Evolutionary conservation across 2,888 invertebrate genomes (phyloP).

Genomic region (Hipparchia semele): DNA sequence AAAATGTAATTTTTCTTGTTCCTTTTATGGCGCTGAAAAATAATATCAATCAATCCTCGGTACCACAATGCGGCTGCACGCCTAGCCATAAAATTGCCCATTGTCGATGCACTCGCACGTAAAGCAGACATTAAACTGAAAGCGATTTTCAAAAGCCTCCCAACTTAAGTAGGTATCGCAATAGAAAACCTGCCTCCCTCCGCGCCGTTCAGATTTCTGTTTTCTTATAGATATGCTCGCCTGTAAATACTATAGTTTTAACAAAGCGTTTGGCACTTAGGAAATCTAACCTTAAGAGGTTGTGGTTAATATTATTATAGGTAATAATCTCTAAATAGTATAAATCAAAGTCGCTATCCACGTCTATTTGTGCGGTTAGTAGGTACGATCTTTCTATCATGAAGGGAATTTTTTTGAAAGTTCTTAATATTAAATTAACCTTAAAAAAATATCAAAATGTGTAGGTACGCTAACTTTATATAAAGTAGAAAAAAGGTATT

Average conservation of each 20-base stretch:
- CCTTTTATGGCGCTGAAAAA: slow-evolving; percentile 18
- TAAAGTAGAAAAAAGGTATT: too few species aligned
- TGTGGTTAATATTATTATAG: neutral
- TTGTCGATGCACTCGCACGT: slow-evolving; percentile 66
- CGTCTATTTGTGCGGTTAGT: too few species aligned
- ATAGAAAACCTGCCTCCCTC: slow-evolving; percentile 39
- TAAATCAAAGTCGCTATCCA: too few species aligned
- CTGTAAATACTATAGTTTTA: slow-evolving; percentile 29
- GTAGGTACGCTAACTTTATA: too few species aligned
- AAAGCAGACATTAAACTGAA: slow-evolving; percentile 69
- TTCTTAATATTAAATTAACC: too few species aligned
- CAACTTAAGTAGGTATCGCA: slow-evolving; percentile 57
- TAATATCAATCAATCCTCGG: slow-evolving; percentile 22
- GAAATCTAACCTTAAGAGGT: slow-evolving; percentile 34
- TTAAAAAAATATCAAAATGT: too few species aligned
- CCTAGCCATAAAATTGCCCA: slow-evolving; percentile 63
- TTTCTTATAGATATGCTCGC: slow-evolving; percentile 28
- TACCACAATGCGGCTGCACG: slow-evolving; percentile 38
- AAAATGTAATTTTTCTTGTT: neutral
- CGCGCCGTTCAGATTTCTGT: slow-evolving; percentile 32
- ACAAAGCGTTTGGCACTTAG: slow-evolving; percentile 27
- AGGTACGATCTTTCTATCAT: too few species aligned
- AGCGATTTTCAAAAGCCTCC: slow-evolving; percentile 69
- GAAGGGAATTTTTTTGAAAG: too few species aligned
- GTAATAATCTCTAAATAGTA: too few species aligned